Conservation (phyloP, 2,113 vertebrate species). For the Colaptes auratus region DNA sequence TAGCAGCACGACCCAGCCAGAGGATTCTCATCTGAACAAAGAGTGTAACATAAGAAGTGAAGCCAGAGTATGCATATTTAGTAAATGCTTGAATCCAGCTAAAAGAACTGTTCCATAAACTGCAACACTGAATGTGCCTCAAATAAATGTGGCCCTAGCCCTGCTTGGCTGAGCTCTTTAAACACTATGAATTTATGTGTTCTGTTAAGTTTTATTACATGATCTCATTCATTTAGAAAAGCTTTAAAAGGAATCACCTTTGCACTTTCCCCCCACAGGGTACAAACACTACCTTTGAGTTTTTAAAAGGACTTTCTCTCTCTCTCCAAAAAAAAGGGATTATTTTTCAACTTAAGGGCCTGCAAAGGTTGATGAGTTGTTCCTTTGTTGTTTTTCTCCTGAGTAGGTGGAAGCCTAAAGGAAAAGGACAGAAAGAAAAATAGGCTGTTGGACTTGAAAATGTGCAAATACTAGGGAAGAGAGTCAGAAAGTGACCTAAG, state of each 20-base stretch:
- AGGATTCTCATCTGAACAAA: background rate
- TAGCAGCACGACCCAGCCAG: background rate
- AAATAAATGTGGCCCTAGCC: background rate
- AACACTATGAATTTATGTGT: background rate
- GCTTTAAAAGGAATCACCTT: constrained; percentile 31
- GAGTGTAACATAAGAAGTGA: background rate
- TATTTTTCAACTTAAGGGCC: background rate
- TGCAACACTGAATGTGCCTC: background rate
- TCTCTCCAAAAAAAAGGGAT: background rate
- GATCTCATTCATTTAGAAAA: background rate
- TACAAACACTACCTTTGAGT: background rate
- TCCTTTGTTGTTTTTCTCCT: background rate
- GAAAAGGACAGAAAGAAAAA: constrained; percentile 2
- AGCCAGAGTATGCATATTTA: background rate
- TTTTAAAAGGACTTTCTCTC: background rate
- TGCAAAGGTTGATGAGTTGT: background rate
- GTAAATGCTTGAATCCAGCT: background rate
- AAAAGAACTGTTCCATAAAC: background rate
- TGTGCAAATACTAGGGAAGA: background rate
- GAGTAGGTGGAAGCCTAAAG: constrained; percentile 1
- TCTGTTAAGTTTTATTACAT: background rate
- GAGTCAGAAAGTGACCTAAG: constrained; percentile 2
- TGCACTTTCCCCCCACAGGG: background rate
- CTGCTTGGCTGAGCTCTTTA: background rate
- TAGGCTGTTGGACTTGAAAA: background rate